Evolutionary conservation across 2,888 invertebrate species (phyloP), one percentile per base, ranked within the genome.

Genomic region (Zygaena filipendulae): DNA sequence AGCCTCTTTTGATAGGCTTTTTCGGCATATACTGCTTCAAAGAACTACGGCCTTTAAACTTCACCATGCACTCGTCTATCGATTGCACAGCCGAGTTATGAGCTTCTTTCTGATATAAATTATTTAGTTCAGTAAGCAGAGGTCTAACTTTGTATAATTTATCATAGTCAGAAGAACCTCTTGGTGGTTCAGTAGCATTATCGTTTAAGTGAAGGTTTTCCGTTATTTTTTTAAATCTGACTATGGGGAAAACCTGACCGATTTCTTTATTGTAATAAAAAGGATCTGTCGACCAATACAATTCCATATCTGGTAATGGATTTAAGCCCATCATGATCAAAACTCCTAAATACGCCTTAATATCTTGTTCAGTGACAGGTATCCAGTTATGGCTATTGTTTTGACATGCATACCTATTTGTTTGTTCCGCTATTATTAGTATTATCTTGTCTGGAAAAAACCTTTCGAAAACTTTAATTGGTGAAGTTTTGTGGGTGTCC

Each of bases 301-400:
- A 32, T 18, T 49, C 45, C 27, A 47, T 36, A 21, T 49, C 43
- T 2, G 47, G 43, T 3, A 50, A 25, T 21, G 48, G 46, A 35
- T 50, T 43, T 26, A 52, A 36, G 13, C 53, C 52, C 51, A 51
- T 54, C 26, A 53, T 27, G 4, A 51, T 47, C 11, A 52, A 34
- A 32, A 53, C 27, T 31, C 52, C 49, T 30, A 54, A 32, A 38
- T 43, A 48, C 3, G 28, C 27, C 11, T 20, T 44, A 1, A 53
- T 43, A 20, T 49, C 49, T 30, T 42, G 21, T 30, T 28, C 26
- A 35, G 36, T 39, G 13, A 45, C 40, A 27, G 40, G 39, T 34
- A 13, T 37, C 43, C 42, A 52, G 27, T 47, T 38, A 20, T 29
- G 27, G 19, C 43, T 40, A 25, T 44, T 39, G 43, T 44, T 46